Evolutionary conservation across 2,888 invertebrate genomes (phyloP).

Genomic region (Gymnoscelis rufifasciata): DNA sequence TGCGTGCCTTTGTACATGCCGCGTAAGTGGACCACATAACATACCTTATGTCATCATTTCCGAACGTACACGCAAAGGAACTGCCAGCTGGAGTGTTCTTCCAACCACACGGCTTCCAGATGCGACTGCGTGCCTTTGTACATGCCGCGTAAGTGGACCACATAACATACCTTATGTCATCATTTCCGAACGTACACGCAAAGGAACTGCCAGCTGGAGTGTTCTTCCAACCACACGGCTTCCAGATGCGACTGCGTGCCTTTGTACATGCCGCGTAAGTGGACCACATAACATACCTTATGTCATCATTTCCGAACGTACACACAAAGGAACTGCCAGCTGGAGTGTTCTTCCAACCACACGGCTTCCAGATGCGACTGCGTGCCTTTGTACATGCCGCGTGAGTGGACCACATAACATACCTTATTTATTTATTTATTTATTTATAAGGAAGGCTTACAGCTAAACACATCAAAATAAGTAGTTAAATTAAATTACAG

Average conservation of each 20-base stretch:
- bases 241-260: conserved; percentile 79
- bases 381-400: conserved; percentile 82
- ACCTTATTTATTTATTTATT: too few species aligned
- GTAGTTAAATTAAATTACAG: too few species aligned
- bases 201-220: conserved; percentile 82
- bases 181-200: conserved; percentile 82
- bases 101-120: conserved; percentile 75
- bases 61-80: conserved; percentile 82
- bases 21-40: too few species aligned
- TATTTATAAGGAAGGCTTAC: too few species aligned
- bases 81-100: conserved; percentile 82
- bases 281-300: too few species aligned
- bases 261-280: conserved; percentile 78
- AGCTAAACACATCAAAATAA: too few species aligned
- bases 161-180: too few species aligned
- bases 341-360: conserved; percentile 82
- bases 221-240: conserved; percentile 80
- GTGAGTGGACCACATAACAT: too few species aligned
- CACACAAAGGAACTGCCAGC: conserved; percentile 82
- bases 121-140: conserved; percentile 82
- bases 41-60: too few species aligned
- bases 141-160: conserved; percentile 77
- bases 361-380: conserved; percentile 78
- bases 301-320: conserved; percentile 81
- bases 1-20: conserved; percentile 84